Conservation (phyloP, 2,113 vertebrate genomes). For the Stegastes partitus region DNA sequence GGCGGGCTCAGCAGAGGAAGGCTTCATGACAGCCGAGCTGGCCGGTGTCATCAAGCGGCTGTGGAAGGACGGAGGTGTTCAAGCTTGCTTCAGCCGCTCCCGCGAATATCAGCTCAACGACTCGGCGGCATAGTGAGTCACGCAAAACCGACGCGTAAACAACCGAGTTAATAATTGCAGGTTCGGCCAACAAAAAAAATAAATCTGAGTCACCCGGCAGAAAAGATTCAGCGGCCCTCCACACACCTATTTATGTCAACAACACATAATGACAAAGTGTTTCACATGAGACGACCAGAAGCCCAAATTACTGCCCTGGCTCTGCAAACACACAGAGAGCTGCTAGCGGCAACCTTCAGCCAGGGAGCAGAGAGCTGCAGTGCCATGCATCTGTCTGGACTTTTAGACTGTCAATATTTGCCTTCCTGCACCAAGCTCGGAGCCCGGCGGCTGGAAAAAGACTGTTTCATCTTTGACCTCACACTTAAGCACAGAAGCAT, state of each 20-base stretch:
- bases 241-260: too few relatives aligned
- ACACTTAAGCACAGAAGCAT: constrained; percentile 20
- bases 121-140: constrained; percentile 97
- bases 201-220: constrained; percentile 36
- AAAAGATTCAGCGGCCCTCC: not conserved
- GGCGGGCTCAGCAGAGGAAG: constrained; percentile 96
- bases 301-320: constrained; percentile 7
- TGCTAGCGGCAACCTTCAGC: constrained; percentile 5
- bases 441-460: constrained; percentile 17
- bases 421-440: constrained; percentile 22
- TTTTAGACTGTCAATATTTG: constrained; percentile 77
- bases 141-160: constrained; percentile 26
- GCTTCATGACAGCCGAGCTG: constrained; percentile 97
- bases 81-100: constrained; percentile 96
- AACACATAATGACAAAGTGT: not conserved
- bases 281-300: constrained; percentile 4
- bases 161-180: not conserved
- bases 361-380: constrained; percentile 26
- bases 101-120: constrained; percentile 99
- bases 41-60: constrained; percentile 97
- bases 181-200: not conserved
- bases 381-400: constrained; percentile 46
- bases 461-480: constrained; percentile 55
- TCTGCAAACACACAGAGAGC: constrained; percentile 31
- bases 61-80: constrained; percentile 96